Conservation (phyloP, 2,888 invertebrate genomes). For the Gymnosoma rotundatum region DNA sequence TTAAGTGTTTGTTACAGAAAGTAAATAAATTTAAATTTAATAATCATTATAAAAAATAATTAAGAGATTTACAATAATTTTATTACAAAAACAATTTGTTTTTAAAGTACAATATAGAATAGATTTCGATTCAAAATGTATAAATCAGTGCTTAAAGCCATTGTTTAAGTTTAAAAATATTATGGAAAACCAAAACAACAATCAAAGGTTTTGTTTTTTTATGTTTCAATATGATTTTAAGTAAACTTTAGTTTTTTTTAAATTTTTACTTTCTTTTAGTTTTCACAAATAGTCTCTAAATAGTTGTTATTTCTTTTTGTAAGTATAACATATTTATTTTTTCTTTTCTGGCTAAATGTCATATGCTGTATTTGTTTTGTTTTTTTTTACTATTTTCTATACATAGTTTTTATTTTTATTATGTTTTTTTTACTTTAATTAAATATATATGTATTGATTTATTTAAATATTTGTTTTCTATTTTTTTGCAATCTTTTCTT, state of each 20-base stretch:
- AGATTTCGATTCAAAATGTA: constrained; percentile 11
- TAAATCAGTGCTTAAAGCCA: constrained; percentile 58
- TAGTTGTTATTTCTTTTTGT: constrained; percentile 10
- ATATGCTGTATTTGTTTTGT: background rate
- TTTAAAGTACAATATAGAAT: constrained; percentile 39
- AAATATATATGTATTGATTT: too few relatives aligned
- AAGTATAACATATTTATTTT: background rate
- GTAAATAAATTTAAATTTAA: constrained; percentile 28
- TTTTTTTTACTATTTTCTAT: background rate
- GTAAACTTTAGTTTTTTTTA: constrained; percentile 21
- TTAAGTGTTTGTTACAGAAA: constrained; percentile 5
- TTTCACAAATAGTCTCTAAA: constrained; percentile 28
- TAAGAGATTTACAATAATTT: constrained; percentile 17
- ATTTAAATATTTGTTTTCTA: background rate
- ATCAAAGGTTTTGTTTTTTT: background rate
- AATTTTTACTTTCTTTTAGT: background rate
- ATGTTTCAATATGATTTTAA: background rate
- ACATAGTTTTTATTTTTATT: background rate
- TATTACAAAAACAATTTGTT: constrained; percentile 29
- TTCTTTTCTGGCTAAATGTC: background rate
- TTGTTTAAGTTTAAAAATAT: constrained; percentile 44
- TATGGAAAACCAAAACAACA: constrained; percentile 1
- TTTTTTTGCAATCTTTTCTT: background rate
- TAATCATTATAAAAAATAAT: constrained; percentile 13
- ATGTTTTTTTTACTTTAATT: background rate